A percentile compares a stretch with the other conserved stretches of the same genome.
phyloP scores from a whole-genome alignment of 2,797 vertebrate species.

The Sebastes nivosus region DNA sequence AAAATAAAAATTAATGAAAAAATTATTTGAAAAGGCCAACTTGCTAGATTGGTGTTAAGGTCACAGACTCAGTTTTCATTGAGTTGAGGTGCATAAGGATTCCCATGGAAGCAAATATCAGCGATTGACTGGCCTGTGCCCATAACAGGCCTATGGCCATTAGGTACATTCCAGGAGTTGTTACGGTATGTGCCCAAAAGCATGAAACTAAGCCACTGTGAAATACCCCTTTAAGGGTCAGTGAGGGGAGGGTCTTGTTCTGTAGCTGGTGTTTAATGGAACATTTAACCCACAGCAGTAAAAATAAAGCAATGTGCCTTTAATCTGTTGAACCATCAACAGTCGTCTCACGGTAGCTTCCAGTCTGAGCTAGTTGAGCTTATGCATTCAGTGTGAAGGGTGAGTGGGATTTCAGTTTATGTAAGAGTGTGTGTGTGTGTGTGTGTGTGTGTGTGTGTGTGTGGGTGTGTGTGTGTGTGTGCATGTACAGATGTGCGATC shows the following conservation, averaged over 20 bases:
- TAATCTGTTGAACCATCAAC: conserved; percentile 76
- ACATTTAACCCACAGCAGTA: conserved; percentile 25
- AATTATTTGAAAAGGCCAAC: not conserved
- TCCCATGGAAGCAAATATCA: not conserved
- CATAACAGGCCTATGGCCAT: not conserved
- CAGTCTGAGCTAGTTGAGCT: conserved; percentile 33
- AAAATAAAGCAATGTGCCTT: conserved; percentile 43
- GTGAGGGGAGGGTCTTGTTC: not conserved
- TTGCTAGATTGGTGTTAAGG: not conserved
- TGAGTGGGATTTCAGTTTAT: conserved; percentile 8
- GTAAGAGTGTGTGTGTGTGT: not conserved
- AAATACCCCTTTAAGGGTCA: conserved; percentile 6
- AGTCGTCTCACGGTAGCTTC: conserved; percentile 57
- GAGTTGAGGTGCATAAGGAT: not conserved
- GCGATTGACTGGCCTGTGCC: not conserved
- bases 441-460: conserved; percentile 1
- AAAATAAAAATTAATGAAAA: not conserved
- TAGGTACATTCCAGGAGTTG: conserved; percentile 3
- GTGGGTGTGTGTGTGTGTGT: not conserved
- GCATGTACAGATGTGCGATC: not conserved
- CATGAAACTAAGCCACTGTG: conserved; percentile 13
- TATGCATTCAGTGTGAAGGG: conserved; percentile 23
- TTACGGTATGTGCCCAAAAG: conserved; percentile 1
- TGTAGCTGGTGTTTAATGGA: conserved; percentile 23
- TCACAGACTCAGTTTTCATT: not conserved